Conservation (phyloP, 2,113 vertebrate species). For the Tychaedon coryphoeus region DNA sequence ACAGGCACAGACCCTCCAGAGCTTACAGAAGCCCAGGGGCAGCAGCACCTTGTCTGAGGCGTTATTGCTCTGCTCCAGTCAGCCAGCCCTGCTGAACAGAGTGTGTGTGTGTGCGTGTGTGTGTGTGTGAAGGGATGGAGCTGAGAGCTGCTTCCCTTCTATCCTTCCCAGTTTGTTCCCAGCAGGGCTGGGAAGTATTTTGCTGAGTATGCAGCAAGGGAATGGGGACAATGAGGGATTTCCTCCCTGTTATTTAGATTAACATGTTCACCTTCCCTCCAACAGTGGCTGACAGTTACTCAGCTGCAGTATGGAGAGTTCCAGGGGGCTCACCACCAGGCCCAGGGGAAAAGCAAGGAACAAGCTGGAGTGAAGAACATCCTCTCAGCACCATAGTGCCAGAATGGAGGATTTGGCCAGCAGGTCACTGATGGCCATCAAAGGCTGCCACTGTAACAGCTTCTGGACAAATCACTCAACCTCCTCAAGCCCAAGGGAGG, state of each 20-base stretch:
- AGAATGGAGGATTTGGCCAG: neutral
- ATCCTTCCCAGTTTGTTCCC: neutral
- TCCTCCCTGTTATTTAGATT: neutral
- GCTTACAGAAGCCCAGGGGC: neutral
- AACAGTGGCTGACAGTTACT: conserved; percentile 25
- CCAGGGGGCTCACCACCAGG: conserved; percentile 41
- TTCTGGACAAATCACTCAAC: conserved; percentile 31
- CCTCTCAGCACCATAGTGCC: neutral
- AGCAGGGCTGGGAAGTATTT: neutral
- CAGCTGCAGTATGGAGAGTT: conserved; percentile 11
- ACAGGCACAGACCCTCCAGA: neutral
- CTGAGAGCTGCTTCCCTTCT: neutral
- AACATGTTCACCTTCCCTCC: neutral
- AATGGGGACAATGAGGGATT: neutral
- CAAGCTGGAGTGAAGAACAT: conserved; percentile 58
- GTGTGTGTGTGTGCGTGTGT: too few relatives aligned
- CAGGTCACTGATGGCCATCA: neutral
- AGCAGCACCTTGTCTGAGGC: neutral
- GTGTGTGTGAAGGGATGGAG: neutral
- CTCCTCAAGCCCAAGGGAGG: conserved; percentile 34
- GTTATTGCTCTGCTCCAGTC: neutral
- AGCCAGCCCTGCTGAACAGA: neutral
- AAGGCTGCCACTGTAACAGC: conserved; percentile 41
- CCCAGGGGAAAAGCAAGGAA: conserved; percentile 49
- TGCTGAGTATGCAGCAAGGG: neutral